Evolutionary conservation across 2,113 vertebrate genomes (phyloP), one percentile per base, ranked within the genome.

Genomic region (Aegotheles bennettii): DNA sequence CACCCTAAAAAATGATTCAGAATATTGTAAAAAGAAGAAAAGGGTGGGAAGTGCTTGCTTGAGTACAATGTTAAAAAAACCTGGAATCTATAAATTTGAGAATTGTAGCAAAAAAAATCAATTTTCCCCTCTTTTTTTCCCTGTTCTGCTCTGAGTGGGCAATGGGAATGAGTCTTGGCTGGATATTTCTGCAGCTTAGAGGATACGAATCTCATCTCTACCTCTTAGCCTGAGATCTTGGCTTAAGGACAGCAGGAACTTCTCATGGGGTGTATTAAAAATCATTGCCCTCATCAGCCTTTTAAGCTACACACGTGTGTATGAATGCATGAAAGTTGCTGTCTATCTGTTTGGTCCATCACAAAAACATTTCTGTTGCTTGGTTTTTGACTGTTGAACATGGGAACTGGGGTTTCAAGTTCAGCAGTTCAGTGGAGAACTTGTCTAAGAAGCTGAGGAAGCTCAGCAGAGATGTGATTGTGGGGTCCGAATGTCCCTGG

Each of bases 81-180:
- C 21, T 68, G 18, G 20, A 36, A 57, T 57, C 51, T 24, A n/a
- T 42, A 12, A 29, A 20, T 38, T 51, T 64, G 50, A 59, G 28
- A 60, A 24, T 53, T 64, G 15, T 7, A 53, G n/a, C 31, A 57
- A 64, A 4, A 47, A n/a, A 40, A 48, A 60, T 8, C 4, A 23
- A 2, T 5, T 11, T 6, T 2, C 0, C 1, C 7, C 13, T 18
- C 9, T 35, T 19, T 65, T 54, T 47, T 18, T 8, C 10, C 1
- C 11, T 45, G 4, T 21, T 71, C 51, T 82, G 7, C 13, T n/a
- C 33, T 68, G 21, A 9, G 21, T 79, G 53, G 36, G 17, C 19
- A 42, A 48, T 20, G 28, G 23, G 9, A 74, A 59, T 3, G 3
- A 51, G 17, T 10, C 21, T n/a, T 40, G 48, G 21, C 43, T 69